These are phyloP conservation scores for Chelidonichthys spinosus DNA, from an alignment of 2,797 vertebrate species.

Conservation along the genomic window DNA sequence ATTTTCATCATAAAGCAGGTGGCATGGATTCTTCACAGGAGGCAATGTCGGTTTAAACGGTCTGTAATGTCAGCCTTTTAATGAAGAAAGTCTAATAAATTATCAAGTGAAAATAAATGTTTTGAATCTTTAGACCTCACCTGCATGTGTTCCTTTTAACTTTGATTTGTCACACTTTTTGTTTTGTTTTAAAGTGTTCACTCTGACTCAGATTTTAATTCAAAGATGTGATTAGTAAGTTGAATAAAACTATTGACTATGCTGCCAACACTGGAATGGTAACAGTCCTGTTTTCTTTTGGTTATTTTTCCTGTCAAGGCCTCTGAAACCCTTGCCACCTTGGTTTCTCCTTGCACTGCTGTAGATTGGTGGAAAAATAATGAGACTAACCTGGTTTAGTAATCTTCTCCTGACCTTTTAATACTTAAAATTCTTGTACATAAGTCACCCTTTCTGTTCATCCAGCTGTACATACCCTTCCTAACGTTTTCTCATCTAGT, in stretches of 20 bases:
- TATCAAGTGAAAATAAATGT: slow-evolving; percentile 86
- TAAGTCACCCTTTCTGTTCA: slow-evolving; percentile 46
- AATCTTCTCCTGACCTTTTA: slow-evolving; percentile 2
- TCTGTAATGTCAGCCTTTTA: slow-evolving; percentile 86
- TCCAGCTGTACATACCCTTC: slow-evolving; percentile 39
- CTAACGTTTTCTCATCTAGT: slow-evolving; percentile 37
- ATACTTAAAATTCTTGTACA: slow-evolving; percentile 12
- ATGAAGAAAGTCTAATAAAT: slow-evolving; percentile 86
- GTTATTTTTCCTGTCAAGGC: slow-evolving; percentile 27
- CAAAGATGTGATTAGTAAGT: slow-evolving; percentile 46
- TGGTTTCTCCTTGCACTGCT: slow-evolving; percentile 6
- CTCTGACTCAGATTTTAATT: slow-evolving; percentile 44
- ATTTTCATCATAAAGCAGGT: slow-evolving; percentile 68
- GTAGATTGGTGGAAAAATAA: not conserved
- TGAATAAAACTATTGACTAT: slow-evolving; percentile 59
- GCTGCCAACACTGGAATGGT: slow-evolving; percentile 55
- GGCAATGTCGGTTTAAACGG: slow-evolving; percentile 72
- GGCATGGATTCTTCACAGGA: slow-evolving; percentile 68
- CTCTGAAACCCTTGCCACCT: slow-evolving; percentile 14
- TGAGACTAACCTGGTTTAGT: not conserved
- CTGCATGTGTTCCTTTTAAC: slow-evolving; percentile 83
- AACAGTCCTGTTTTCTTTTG: slow-evolving; percentile 53
- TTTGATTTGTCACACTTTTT: slow-evolving; percentile 70
- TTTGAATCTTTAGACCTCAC: slow-evolving; percentile 83
- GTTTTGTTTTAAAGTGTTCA: slow-evolving; percentile 51